Percentiles rank a stretch among this genome's conserved stretches.
Evolutionary conservation across 2,797 vertebrate species (phyloP).

Genomic region (Argentina silus): DNA sequence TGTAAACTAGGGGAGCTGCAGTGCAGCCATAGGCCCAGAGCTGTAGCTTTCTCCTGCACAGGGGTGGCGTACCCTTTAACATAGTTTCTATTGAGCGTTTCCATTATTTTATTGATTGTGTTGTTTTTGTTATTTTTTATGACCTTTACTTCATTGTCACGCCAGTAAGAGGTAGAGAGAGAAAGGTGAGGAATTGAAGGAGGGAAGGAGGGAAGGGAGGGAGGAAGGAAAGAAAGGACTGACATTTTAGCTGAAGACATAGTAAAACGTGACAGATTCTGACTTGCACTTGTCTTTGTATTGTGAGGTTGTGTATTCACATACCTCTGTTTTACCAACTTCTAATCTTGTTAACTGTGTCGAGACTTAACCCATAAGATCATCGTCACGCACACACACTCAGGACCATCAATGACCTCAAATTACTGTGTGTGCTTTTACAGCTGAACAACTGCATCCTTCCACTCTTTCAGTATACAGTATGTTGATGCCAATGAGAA

Average conservation of each 20-base stretch:
- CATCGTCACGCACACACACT: constrained; percentile 6
- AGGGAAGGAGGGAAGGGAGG: not conserved
- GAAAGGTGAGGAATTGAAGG: not conserved
- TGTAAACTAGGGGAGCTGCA: constrained; percentile 6
- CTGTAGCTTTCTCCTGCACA: constrained; percentile 19
- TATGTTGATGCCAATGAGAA: not conserved
- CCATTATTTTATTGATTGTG: not conserved
- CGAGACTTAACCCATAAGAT: not conserved
- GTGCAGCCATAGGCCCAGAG: constrained; percentile 11
- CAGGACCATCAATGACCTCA: constrained; percentile 21
- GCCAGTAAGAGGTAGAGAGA: not conserved
- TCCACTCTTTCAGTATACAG: not conserved
- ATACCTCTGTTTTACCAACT: constrained; percentile 3
- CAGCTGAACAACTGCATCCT: constrained; percentile 12
- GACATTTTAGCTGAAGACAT: constrained; percentile 1
- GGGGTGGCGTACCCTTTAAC: not conserved
- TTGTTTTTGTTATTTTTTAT: not conserved
- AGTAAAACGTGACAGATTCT: not conserved
- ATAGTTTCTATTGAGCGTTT: not conserved
- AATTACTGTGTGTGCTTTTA: not conserved
- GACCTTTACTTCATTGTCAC: not conserved
- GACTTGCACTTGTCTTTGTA: constrained; percentile 4
- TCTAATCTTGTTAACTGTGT: not conserved
- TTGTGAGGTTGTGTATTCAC: constrained; percentile 4
- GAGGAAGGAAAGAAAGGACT: not conserved